Base-by-base conservation (phyloP, 2,797 vertebrate genomes). In the Sebastes oblongus region DNA sequence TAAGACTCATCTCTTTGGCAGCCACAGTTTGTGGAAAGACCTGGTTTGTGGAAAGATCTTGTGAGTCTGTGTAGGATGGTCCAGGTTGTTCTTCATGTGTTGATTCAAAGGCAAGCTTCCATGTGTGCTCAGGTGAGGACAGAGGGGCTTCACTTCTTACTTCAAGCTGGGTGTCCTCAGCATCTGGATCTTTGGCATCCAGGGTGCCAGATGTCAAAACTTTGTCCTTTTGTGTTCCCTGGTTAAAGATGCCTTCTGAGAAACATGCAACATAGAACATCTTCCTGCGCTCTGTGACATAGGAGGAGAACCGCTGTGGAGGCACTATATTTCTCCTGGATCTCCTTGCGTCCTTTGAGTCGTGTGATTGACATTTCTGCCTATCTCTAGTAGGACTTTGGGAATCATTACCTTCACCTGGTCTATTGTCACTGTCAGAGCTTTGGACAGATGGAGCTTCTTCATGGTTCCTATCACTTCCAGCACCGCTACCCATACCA, bases 301-400 rank as follows among this genome's bases (percentile, higher is more conserved):
- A 98, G n/a, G 97, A 96, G 42, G 97, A 97, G 77, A 96, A 98
- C 86, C 96, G 95, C 13, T 96, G 96, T 73, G 98, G 97, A 65
- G 96, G 97, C n/a, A 97, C 96, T 86, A 97, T 95, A 72, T 93
- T 97, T 89, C 96, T 93, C 87, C 95, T 96, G 20, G 94, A 96
- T 94, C 95, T 97, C 83, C 91, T 94, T 75, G 89, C 67, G 66
- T 92, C 91, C 69, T 81, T 90, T 3, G 89, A 92, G 75, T 80
- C 88, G 54, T 91, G 86, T 69, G 80, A 82, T 42, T 90, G 91
- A 78, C 85, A 77, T 24, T 66, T 86, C 16, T 82, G 72, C 29
- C 5, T 50, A 8, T 78, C 65, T 79, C 39, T 69, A 54, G 59
- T 9, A 29, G 34, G 13, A 66, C 16, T 76, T 62, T 7, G 11